Percentiles rank a stretch among this genome's conserved stretches.
phyloP scores from a whole-genome alignment of 2,888 invertebrate genomes.

The Dicyrtoma fusca region DNA sequence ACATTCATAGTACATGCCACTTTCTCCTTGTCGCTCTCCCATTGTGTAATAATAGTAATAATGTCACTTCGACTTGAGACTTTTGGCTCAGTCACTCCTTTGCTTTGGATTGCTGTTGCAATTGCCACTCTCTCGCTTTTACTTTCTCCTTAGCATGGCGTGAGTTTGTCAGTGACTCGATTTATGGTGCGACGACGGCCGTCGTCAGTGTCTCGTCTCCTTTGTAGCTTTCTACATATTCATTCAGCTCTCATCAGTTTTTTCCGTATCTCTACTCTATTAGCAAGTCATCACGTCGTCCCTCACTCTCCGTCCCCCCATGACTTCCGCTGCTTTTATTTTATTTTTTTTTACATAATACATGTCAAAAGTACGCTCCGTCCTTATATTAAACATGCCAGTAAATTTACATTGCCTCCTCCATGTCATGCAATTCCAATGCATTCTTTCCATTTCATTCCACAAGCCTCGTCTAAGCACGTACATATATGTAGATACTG shows the following conservation, averaged over 20 bases:
- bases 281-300: slow-evolving; percentile 24
- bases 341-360: slow-evolving; percentile 23
- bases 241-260: slow-evolving; percentile 14
- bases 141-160: no score
- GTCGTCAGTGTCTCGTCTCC: neutral
- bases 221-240: neutral
- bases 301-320: slow-evolving; percentile 5
- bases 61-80: slow-evolving; percentile 13
- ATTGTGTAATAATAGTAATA: slow-evolving; percentile 29
- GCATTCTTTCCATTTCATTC: no score
- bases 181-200: no score
- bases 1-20: slow-evolving; percentile 35
- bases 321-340: slow-evolving; percentile 6
- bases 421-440: no score
- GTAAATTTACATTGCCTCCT: neutral
- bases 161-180: neutral
- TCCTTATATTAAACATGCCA: neutral
- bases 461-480: no score
- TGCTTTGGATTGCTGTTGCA: neutral
- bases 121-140: neutral
- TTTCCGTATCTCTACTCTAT: slow-evolving; percentile 16
- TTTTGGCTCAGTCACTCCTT: neutral
- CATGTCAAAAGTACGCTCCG: slow-evolving; percentile 35
- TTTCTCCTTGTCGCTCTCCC: slow-evolving; percentile 12
- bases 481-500: no score